phyloP scores from a whole-genome alignment of 1,140 invertebrate species.

The Lasioglossum albipes region DNA sequence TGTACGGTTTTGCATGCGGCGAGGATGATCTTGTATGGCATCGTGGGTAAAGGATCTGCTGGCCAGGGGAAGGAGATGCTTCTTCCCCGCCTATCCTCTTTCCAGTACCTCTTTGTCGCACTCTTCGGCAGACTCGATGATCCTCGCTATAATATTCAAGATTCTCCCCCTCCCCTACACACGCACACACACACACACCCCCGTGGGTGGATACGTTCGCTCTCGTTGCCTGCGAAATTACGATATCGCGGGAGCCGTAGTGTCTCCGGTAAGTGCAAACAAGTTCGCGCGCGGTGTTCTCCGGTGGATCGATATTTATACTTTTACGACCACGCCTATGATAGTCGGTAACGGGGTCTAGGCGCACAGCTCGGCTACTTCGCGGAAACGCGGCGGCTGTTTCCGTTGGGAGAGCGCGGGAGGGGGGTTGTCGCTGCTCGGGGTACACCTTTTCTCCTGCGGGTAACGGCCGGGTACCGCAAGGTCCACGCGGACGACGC shows the following conservation, averaged over 20 bases:
- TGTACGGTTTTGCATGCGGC: background rate
- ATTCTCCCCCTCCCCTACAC: no score
- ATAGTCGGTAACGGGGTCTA: conserved; percentile 17
- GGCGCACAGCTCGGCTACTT: background rate
- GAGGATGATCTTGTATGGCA: background rate
- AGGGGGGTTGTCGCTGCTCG: background rate
- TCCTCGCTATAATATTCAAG: no score
- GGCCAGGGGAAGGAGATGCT: no score
- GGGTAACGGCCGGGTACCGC: conserved; percentile 1
- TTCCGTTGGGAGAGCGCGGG: no score
- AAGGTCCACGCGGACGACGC: background rate
- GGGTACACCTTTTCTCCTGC: background rate
- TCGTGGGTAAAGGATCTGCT: background rate
- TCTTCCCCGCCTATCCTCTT: no score
- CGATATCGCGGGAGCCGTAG: background rate
- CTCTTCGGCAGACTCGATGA: no score
- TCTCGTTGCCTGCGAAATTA: no score
- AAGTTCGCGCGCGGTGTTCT: conserved; percentile 9
- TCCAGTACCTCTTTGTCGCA: no score
- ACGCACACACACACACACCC: no score
- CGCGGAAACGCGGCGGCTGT: no score
- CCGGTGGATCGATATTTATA: conserved; percentile 12
- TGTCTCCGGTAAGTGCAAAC: conserved; percentile 6
- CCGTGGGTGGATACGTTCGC: no score
- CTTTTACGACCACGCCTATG: conserved; percentile 38